Evolutionary conservation across 2,113 vertebrate species (phyloP), one percentile per base, ranked within the genome.

Genomic region (Cheilinus undulatus): DNA sequence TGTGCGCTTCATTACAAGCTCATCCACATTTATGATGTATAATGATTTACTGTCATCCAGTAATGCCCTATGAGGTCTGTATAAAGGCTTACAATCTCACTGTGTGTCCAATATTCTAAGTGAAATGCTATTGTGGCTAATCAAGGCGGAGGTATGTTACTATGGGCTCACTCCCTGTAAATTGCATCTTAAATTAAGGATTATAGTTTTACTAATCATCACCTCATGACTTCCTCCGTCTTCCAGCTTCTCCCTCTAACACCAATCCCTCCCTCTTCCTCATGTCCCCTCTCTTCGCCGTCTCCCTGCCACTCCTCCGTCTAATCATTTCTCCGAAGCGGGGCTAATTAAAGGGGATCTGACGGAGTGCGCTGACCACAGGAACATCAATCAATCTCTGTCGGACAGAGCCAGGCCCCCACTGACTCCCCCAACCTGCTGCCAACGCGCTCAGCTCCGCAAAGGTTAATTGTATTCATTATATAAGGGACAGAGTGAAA

Each of bases 391-490:
- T 92, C 90, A 91, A 91, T 91, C 89, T 87, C 85, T 88, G 89
- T 91, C 91, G 58, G 24, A 74, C 88, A 69, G 65, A 23, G 70
- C 26, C 4, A 73, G 65, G 71, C 75, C 77, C 85, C 78, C 57
- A 32, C 78, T 63, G 80, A 82, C 76, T 71, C 78, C 78, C 80
- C 83, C 67, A 63, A 78, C 87, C 80, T 75, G 66, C 84, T 78
- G 84, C 83, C 80, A 76, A 71, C 66, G 28, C 50, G 26, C 56
- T 12, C 81, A 67, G 69, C 86, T 86, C 78, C 8, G 42, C 77
- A 91, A 92, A 92, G 90, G 91, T 91, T 92, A 92, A 92, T 92
- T 88, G 82, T 89, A 91, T 92, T 91, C 86, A 89, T 91, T 90
- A 90, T 86, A 88, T 83, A 86, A 83, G 81, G 82, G 78, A 86